Percentiles rank a stretch among this genome's conserved stretches.
Evolutionary conservation across 53 echinoderm and acorn worm genomes (phyloP).

Genomic region (Holothuria leucospilota): DNA sequence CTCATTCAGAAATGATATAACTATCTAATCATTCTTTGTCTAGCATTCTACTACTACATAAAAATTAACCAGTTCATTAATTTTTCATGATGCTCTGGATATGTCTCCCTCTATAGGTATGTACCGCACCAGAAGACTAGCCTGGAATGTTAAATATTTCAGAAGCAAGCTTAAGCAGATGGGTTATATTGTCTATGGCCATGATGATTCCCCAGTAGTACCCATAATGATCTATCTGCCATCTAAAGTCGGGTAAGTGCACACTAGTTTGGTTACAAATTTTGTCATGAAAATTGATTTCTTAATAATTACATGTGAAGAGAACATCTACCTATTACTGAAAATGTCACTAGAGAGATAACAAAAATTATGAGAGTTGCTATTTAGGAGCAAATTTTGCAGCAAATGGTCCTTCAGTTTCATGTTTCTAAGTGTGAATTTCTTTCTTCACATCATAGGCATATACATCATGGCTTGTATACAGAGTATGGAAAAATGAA

Average conservation of each 20-base stretch:
- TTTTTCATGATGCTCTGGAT: neutral
- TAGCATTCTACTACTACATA: too few species aligned
- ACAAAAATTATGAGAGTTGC: too few species aligned
- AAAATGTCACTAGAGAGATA: too few species aligned
- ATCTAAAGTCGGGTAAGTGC: conserved; percentile 85
- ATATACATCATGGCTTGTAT: too few species aligned
- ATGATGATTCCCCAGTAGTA: conserved; percentile 90
- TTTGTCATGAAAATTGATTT: neutral
- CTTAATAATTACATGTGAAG: neutral
- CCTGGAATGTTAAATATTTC: conserved; percentile 83
- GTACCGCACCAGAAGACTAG: conserved; percentile 69
- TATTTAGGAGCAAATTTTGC: too few species aligned
- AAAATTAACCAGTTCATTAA: neutral
- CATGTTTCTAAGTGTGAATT: neutral
- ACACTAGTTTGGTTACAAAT: neutral
- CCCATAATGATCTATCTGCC: conserved; percentile 86
- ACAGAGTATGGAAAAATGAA: too few species aligned
- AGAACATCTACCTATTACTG: too few species aligned
- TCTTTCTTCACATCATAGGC: too few species aligned
- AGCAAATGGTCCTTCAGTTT: too few species aligned
- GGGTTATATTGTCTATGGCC: conserved; percentile 85
- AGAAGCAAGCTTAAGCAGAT: conserved; percentile 76
- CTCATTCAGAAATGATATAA: too few species aligned
- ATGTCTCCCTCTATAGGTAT: conserved; percentile 51
- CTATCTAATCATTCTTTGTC: too few species aligned